Conservation (phyloP, 2,113 vertebrate species). For the Lepus europaeus region DNA sequence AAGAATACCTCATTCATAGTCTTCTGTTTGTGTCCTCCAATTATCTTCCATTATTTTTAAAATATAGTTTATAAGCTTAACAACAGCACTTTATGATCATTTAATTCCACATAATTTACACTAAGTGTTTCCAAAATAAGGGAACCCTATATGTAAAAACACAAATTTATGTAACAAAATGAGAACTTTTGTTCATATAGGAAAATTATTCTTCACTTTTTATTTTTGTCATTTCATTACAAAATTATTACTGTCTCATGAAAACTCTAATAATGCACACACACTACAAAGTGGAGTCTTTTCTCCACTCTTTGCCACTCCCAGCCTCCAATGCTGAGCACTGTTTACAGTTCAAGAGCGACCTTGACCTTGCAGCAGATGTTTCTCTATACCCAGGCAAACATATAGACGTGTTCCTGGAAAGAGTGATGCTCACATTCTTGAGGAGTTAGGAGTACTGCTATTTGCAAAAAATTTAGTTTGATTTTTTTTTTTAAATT, state of each 20-base stretch:
- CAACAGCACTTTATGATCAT: neutral
- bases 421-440: neutral
- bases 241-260: neutral
- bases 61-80: neutral
- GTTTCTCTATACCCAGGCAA: neutral
- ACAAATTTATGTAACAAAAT: slow-evolving; percentile 32
- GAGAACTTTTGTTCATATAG: neutral
- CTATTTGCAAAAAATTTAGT: neutral
- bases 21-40: neutral
- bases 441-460: neutral
- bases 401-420: neutral
- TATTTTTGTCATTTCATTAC: neutral
- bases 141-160: neutral
- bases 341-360: neutral
- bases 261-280: neutral
- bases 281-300: neutral
- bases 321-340: neutral
- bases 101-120: slow-evolving; percentile 11
- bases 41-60: slow-evolving; percentile 28
- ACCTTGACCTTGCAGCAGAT: neutral
- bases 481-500: neutral
- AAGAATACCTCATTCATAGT: neutral
- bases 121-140: slow-evolving; percentile 29
- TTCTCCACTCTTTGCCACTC: neutral
- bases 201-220: slow-evolving; percentile 5